These are phyloP conservation scores for Coregonus sp. DNA, from an alignment of 2,797 vertebrate species.

Conservation along the genomic window DNA sequence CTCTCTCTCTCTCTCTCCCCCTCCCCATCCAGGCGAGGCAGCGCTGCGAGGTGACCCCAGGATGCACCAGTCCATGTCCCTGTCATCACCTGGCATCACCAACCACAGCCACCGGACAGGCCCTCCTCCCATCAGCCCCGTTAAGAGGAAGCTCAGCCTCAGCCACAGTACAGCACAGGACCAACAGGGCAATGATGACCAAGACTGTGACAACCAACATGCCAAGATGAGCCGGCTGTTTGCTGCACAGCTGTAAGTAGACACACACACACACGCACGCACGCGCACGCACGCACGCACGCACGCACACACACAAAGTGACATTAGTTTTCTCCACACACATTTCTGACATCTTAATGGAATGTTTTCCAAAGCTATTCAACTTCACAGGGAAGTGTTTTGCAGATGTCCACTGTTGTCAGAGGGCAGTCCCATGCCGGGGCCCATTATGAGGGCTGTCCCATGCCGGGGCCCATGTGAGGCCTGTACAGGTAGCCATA, in stretches of 20 bases:
- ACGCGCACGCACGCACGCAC: too few species aligned
- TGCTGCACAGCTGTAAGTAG: constrained; percentile 88
- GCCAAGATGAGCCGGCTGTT: constrained; percentile 96
- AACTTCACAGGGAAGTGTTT: too few species aligned
- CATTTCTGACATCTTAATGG: too few species aligned
- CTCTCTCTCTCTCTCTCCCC: too few species aligned
- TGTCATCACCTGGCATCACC: constrained; percentile 65
- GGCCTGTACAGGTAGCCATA: background rate
- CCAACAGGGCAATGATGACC: constrained; percentile 84
- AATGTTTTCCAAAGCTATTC: too few species aligned
- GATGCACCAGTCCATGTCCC: constrained; percentile 85
- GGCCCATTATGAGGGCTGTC: background rate
- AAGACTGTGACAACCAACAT: constrained; percentile 91
- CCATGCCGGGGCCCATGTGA: background rate
- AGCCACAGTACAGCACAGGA: constrained; percentile 63
- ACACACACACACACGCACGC: background rate
- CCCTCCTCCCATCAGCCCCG: constrained; percentile 95
- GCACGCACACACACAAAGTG: too few species aligned
- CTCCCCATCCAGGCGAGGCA: constrained; percentile 83
- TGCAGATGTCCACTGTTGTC: too few species aligned
- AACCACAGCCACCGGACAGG: constrained; percentile 89
- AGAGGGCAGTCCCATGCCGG: background rate
- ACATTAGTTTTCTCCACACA: too few species aligned
- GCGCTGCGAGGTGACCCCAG: constrained; percentile 91
- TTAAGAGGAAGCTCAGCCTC: constrained; percentile 89